A percentile compares a stretch with the other conserved stretches of the same genome.
Conservation (phyloP, 2,113 vertebrate genomes). For the Excalfactoria chinensis region DNA sequence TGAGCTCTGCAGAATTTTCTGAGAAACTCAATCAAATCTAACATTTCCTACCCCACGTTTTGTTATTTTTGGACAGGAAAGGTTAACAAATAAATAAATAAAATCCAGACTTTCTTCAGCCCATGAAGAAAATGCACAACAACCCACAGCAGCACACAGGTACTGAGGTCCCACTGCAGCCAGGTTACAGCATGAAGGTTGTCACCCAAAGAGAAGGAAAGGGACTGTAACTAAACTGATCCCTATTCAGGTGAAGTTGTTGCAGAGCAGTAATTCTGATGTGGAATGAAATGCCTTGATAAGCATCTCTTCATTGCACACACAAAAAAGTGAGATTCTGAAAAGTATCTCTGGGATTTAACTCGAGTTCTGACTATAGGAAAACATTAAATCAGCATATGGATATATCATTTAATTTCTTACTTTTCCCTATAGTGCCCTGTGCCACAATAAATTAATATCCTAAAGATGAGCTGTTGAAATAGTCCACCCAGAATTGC, state of each 20-base stretch:
- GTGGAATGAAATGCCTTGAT: slow-evolving; percentile 10
- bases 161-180: neutral
- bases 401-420: neutral
- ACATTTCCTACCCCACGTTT: neutral
- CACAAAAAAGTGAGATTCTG: neutral
- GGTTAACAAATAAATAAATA: neutral
- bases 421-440: neutral
- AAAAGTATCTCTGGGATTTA: neutral
- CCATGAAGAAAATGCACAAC: neutral
- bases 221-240: neutral
- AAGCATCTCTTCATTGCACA: neutral
- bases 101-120: neutral
- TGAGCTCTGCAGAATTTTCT: slow-evolving; percentile 10
- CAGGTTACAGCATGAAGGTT: neutral
- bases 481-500: neutral
- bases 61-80: neutral
- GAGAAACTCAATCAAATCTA: neutral
- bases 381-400: neutral
- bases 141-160: neutral
- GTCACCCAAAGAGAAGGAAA: neutral
- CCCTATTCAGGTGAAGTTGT: slow-evolving; percentile 2
- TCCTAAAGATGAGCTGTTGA: neutral
- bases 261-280: neutral
- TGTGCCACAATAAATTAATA: neutral
- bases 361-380: neutral